These are phyloP conservation scores for Regulus satrapa DNA, from an alignment of 2,113 vertebrate genomes.

Conservation along the genomic window DNA sequence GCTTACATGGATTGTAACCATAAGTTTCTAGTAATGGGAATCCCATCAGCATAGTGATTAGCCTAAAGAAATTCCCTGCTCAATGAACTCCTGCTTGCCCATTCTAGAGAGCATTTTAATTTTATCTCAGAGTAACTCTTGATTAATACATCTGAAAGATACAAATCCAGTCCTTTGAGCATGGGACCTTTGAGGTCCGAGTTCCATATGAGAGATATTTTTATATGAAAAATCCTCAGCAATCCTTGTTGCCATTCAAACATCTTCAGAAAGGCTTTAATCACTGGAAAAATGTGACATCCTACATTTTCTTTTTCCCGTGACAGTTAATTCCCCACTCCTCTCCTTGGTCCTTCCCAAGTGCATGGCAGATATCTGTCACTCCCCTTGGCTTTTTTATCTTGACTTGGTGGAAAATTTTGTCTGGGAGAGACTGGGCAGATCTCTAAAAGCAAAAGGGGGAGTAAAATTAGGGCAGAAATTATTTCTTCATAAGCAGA, in stretches of 20 bases:
- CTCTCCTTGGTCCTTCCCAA: background rate
- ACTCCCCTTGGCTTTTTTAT: background rate
- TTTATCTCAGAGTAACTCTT: background rate
- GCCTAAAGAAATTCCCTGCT: background rate
- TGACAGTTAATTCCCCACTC: background rate
- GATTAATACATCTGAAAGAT: background rate
- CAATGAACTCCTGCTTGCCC: background rate
- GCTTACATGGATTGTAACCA: background rate
- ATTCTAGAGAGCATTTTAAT: background rate
- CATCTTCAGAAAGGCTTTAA: background rate
- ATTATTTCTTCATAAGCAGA: background rate
- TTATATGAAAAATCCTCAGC: background rate
- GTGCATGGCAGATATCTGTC: background rate
- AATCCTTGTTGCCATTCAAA: background rate
- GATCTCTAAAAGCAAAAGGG: background rate
- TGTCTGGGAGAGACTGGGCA: background rate
- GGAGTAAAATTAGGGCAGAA: background rate
- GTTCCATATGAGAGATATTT: background rate
- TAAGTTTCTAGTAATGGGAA: background rate
- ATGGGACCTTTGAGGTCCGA: background rate
- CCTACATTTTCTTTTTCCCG: background rate
- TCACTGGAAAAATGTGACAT: background rate
- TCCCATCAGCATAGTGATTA: background rate
- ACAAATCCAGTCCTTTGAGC: background rate
- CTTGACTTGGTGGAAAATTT: background rate